A percentile compares a stretch with the other conserved stretches of the same genome.
phyloP scores from a whole-genome alignment of 2,113 vertebrate species.

The Dunckerocampus dactyliophorus region DNA sequence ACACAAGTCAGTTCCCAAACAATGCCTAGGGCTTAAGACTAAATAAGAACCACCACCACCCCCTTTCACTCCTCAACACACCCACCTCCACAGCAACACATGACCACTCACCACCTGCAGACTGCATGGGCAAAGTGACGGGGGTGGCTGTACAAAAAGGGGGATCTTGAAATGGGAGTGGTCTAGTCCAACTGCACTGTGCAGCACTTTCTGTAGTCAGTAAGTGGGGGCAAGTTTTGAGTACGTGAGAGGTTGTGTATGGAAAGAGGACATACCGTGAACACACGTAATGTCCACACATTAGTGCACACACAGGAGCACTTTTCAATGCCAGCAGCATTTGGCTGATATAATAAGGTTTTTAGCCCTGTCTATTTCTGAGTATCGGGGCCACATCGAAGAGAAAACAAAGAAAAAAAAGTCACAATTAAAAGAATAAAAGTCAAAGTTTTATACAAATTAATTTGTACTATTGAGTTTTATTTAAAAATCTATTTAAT shows the following conservation, averaged over 20 bases:
- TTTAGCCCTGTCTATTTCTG: too few relatives aligned
- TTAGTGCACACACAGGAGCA: too few relatives aligned
- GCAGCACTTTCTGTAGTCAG: conserved; percentile 34
- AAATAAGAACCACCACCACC: conserved; percentile 46
- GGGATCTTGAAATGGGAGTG: conserved; percentile 35
- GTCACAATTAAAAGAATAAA: too few relatives aligned
- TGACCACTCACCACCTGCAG: conserved; percentile 53
- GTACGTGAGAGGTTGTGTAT: conserved; percentile 13
- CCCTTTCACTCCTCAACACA: conserved; percentile 1
- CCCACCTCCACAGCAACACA: conserved; percentile 30
- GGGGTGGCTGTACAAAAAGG: background rate
- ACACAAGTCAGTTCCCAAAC: conserved; percentile 47
- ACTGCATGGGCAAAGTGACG: conserved; percentile 10
- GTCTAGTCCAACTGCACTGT: conserved; percentile 27
- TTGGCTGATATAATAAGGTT: too few relatives aligned
- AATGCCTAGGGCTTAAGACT: conserved; percentile 52
- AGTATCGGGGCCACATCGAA: too few relatives aligned
- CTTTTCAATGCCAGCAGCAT: too few relatives aligned
- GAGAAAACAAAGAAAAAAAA: too few relatives aligned
- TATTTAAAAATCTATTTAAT: too few relatives aligned
- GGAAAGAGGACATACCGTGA: background rate
- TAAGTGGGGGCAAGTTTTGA: conserved; percentile 14
- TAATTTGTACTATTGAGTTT: too few relatives aligned
- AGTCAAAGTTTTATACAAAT: too few relatives aligned
- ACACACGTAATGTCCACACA: background rate